A percentile compares a stretch with the other conserved stretches of the same genome.
phyloP scores from a whole-genome alignment of 2,797 vertebrate species.

The Dallia pectoralis region DNA sequence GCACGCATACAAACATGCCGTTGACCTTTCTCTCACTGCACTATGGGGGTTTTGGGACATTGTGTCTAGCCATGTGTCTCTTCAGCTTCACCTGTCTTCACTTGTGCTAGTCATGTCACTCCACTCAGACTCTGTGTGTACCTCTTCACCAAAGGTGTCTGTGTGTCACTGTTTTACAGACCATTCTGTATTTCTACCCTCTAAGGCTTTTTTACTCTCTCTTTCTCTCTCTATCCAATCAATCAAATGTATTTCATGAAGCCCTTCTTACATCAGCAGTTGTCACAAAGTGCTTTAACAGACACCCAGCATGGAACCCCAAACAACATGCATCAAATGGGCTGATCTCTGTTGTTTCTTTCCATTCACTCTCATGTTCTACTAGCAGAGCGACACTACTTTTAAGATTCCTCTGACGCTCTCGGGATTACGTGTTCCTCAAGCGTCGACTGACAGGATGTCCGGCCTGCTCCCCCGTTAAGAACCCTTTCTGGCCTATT shows the following conservation, averaged over 20 bases:
- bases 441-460: conserved; percentile 59
- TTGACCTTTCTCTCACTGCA: conserved; percentile 50
- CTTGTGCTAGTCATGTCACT: conserved; percentile 38
- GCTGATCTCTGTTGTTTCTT: too few species aligned
- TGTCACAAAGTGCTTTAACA: too few species aligned
- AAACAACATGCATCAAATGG: too few species aligned
- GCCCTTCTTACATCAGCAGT: too few species aligned
- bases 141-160: conserved; percentile 21
- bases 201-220: conserved; percentile 5
- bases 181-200: conserved; percentile 29
- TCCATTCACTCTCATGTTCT: conserved; percentile 38
- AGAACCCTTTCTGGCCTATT: conserved; percentile 11
- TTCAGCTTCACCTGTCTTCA: conserved; percentile 33
- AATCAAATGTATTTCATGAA: too few species aligned
- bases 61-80: conserved; percentile 36
- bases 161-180: conserved; percentile 24
- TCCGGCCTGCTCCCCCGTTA: conserved; percentile 37
- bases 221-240: conserved; percentile 44
- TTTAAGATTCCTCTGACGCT: conserved; percentile 60
- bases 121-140: conserved; percentile 2
- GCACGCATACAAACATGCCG: not conserved
- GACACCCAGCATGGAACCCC: too few species aligned
- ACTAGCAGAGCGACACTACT: conserved; percentile 55
- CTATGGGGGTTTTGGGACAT: conserved; percentile 31
- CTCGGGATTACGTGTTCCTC: conserved; percentile 57